Conservation (phyloP, 2,113 vertebrate species). For the Blennius ocellaris region DNA sequence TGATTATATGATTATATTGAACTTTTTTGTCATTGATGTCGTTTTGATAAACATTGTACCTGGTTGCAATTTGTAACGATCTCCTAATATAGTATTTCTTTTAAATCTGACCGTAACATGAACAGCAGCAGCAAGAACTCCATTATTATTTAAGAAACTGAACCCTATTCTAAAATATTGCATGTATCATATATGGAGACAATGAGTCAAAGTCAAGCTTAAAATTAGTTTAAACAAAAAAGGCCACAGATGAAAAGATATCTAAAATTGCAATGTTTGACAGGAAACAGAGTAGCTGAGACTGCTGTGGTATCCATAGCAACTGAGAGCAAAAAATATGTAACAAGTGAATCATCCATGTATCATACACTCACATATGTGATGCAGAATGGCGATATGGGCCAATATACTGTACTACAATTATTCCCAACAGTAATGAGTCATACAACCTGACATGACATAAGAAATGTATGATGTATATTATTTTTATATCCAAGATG, state of each 20-base stretch:
- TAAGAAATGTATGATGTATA: background rate
- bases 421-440: background rate
- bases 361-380: background rate
- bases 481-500: background rate
- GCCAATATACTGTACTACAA: background rate
- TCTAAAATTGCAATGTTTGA: background rate
- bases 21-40: too few species aligned
- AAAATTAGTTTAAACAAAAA: background rate
- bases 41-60: too few species aligned
- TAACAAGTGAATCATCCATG: conserved; percentile 19
- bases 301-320: background rate
- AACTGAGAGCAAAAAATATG: background rate
- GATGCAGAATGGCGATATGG: background rate
- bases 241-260: background rate
- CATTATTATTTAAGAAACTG: too few species aligned
- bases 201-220: background rate
- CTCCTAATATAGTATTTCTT: too few species aligned
- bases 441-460: background rate
- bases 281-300: background rate
- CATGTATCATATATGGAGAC: background rate
- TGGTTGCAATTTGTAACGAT: too few species aligned
- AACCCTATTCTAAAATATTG: background rate
- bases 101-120: too few species aligned
- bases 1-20: too few species aligned
- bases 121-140: too few species aligned